Percentiles rank a stretch among this genome's conserved stretches.
Conservation (phyloP, 2,797 vertebrate genomes). For the Gymnoscopelus microlampas region DNA sequence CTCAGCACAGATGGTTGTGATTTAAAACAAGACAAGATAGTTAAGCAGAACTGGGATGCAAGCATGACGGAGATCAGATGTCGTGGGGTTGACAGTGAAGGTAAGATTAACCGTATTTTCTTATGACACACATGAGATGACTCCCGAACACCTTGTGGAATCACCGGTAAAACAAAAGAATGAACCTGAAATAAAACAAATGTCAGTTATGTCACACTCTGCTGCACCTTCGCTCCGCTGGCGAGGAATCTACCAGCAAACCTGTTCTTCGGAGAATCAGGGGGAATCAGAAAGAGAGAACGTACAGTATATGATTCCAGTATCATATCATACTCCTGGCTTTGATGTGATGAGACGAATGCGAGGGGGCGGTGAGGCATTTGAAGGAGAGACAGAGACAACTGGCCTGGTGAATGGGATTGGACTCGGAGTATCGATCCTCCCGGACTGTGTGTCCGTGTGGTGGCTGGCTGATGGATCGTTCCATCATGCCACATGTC, state of each 20-base stretch:
- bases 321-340: conserved; percentile 62
- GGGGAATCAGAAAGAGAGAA: conserved; percentile 1
- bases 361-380: conserved; percentile 50
- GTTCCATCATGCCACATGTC: conserved; percentile 54
- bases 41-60: too few relatives aligned
- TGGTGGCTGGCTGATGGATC: conserved; percentile 50
- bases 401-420: conserved; percentile 26
- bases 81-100: too few relatives aligned
- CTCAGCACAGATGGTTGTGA: too few relatives aligned
- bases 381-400: conserved; percentile 59
- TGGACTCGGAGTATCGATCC: conserved; percentile 66
- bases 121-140: too few relatives aligned
- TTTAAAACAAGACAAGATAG: too few relatives aligned
- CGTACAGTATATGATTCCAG: conserved; percentile 43
- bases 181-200: conserved; percentile 3
- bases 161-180: conserved; percentile 13
- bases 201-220: conserved; percentile 24
- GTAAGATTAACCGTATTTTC: too few relatives aligned
- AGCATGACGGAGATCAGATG: too few relatives aligned
- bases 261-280: background rate
- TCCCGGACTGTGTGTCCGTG: conserved; percentile 49
- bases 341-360: conserved; percentile 51
- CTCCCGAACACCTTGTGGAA: too few relatives aligned
- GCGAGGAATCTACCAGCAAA: conserved; percentile 26
- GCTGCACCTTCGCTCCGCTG: conserved; percentile 3